Base-by-base conservation (phyloP, 2,113 vertebrate species). In the Urocynchramus pylzowi region DNA sequence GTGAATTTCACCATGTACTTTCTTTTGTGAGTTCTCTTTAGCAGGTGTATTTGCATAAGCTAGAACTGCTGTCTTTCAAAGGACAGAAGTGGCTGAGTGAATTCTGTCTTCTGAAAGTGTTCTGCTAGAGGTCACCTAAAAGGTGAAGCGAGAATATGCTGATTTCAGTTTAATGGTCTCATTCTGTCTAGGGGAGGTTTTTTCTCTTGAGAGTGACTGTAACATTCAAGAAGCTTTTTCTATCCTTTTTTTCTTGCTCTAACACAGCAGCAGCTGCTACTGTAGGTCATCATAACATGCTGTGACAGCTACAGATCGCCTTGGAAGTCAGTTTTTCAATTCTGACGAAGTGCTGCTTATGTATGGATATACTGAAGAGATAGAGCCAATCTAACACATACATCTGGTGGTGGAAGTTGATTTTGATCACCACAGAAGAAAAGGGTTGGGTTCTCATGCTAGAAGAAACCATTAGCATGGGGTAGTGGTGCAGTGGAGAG, bases 401-500 rank as follows among this genome's bases (percentile, higher is more conserved):
- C 47, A 61, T 90, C 30, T 83, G 33, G 24, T 71, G 44, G 2
- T 90, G 56, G 68, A 80, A 80, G 37, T 28, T 0, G 9, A 4
- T 30, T 75, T 19, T 57, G n/a, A 16, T 91, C 23, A 33, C 3
- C 6, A 13, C 13, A 39, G 27, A 75, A 56, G 31, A 33, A 57
- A 41, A 30, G 21, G 4, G 4, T 26, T 87, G 61, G 1, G 11
- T 63, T 8, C 28, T 57, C 1, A 0, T 39, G 44, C 12, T 69
- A 33, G 26, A 75, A 79, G 44, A 68, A 73, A 9, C 37, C 4
- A 1, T 56, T 63, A 39, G 41, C 44, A 47, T 50, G 7, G 11
- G 28, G 6, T 26, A 15, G 10, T 39, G 50, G 31, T 56, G 37
- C 1, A 6, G 11, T 41, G 31, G 13, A 19, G 21, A 16, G 53